Percentiles rank a stretch among this genome's conserved stretches.
Evolutionary conservation across 2,113 vertebrate genomes (phyloP).

Genomic region (Dryoscopus gambensis): DNA sequence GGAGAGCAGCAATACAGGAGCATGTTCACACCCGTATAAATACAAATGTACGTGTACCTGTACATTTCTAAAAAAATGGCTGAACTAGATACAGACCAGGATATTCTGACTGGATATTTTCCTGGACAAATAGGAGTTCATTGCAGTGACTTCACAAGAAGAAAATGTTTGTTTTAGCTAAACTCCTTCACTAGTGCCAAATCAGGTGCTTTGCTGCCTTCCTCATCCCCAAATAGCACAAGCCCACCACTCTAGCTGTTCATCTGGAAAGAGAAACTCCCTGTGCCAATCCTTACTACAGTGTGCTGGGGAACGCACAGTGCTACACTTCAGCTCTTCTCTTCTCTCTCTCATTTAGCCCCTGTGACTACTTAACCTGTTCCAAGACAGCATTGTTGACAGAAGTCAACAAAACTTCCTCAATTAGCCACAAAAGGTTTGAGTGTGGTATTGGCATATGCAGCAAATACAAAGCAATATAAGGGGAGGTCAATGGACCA

Average conservation of each 20-base stretch:
- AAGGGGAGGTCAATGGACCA: not conserved
- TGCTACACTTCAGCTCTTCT: not conserved
- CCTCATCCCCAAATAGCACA: not conserved
- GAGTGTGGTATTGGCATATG: not conserved
- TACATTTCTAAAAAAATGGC: not conserved
- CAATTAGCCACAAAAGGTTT: not conserved
- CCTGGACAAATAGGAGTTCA: not conserved
- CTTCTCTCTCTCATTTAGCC: not conserved
- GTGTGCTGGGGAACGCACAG: too few species aligned
- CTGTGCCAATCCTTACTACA: not conserved
- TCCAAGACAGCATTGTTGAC: not conserved
- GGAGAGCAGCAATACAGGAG: not conserved
- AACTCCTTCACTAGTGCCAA: not conserved
- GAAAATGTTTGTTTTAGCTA: not conserved
- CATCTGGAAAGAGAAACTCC: not conserved
- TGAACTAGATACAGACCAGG: not conserved
- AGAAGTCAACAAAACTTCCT: not conserved
- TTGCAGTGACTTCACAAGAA: not conserved
- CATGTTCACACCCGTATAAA: not conserved
- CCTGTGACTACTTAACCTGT: not conserved
- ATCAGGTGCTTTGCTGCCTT: not conserved
- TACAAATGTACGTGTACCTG: not conserved
- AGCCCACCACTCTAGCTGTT: not conserved
- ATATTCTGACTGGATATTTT: not conserved
- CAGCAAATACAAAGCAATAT: not conserved